Conservation (phyloP, 2,888 invertebrate species). For the Euplagia quadripunctaria region DNA sequence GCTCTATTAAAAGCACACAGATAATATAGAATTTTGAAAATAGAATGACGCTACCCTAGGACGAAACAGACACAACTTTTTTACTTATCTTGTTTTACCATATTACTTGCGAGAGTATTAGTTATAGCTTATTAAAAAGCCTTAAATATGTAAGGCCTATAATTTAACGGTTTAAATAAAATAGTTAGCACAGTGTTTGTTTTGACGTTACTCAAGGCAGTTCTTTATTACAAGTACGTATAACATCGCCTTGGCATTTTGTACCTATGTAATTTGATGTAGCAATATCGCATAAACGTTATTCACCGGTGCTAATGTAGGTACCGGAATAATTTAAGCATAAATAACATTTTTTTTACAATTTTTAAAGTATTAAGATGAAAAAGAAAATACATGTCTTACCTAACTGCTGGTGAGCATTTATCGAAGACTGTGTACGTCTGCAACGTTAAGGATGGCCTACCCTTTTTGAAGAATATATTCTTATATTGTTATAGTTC, state of each 20-base stretch:
- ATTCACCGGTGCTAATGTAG: conserved; percentile 58
- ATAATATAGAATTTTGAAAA: neutral
- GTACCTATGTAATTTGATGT: neutral
- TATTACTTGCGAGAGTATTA: neutral
- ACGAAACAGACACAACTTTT: neutral
- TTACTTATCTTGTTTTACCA: neutral
- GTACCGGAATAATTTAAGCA: neutral
- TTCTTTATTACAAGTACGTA: neutral
- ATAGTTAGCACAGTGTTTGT: neutral
- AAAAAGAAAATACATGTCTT: too few relatives aligned
- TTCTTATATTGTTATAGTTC: too few relatives aligned
- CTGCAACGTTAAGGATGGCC: too few relatives aligned
- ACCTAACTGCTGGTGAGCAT: too few relatives aligned
- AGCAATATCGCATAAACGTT: conserved; percentile 26
- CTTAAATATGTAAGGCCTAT: neutral
- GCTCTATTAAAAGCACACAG: neutral
- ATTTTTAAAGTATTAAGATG: too few relatives aligned
- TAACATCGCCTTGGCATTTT: neutral
- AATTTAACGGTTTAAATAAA: neutral
- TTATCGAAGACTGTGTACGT: too few relatives aligned
- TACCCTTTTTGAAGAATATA: too few relatives aligned
- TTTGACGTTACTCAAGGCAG: neutral
- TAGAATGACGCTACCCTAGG: neutral
- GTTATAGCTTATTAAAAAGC: too few relatives aligned
- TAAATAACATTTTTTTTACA: neutral